phyloP scores from a whole-genome alignment of 2,113 vertebrate genomes.

The Anseranas semipalmata region DNA sequence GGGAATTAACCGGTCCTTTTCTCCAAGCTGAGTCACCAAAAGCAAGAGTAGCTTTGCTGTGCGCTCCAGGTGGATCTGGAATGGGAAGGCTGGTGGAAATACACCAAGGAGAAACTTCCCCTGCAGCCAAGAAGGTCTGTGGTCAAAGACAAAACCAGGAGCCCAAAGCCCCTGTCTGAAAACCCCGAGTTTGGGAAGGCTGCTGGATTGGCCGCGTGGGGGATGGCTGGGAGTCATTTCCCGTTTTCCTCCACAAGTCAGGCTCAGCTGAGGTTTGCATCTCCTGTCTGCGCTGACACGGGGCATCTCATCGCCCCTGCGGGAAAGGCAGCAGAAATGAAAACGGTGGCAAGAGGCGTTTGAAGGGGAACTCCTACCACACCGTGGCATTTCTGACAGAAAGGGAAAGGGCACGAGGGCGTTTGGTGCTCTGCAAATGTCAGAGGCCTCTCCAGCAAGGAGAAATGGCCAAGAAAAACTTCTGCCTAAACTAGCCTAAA shows the following conservation, averaged over 20 bases:
- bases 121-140: background rate
- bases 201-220: background rate
- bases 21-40: background rate
- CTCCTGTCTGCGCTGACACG: background rate
- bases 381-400: background rate
- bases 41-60: background rate
- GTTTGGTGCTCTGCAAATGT: background rate
- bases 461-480: background rate
- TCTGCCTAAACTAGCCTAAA: background rate
- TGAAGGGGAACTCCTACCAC: fast-evolving
- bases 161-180: background rate
- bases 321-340: background rate
- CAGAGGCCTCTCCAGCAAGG: background rate
- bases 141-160: background rate
- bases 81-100: background rate
- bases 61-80: background rate
- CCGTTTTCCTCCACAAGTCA: background rate
- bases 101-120: too few relatives aligned
- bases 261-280: background rate
- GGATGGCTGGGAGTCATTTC: background rate
- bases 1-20: too few relatives aligned
- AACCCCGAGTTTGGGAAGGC: background rate
- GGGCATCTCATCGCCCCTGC: background rate
- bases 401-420: background rate
- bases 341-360: background rate